Percentiles rank a stretch among this genome's conserved stretches.
Evolutionary conservation across 2,113 vertebrate genomes (phyloP).

Genomic region (Guaruba guarouba): DNA sequence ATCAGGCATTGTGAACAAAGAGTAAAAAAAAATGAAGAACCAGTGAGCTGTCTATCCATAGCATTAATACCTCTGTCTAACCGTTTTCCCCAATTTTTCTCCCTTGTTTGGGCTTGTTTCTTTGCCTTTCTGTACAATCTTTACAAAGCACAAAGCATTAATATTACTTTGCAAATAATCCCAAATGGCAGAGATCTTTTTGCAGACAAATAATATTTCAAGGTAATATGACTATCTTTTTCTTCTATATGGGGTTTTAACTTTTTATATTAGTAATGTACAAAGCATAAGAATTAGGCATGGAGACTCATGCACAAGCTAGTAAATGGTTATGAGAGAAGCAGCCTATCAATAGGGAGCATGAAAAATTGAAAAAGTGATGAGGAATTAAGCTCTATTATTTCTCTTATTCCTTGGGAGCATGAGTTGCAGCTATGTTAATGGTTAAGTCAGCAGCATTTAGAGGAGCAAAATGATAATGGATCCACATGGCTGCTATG

Average conservation of each 20-base stretch:
- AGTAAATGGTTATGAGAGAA: conserved; percentile 8
- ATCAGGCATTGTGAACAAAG: not conserved
- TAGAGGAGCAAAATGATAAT: conserved; percentile 53
- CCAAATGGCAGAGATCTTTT: not conserved
- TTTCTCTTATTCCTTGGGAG: conserved; percentile 43
- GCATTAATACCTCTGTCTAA: not conserved
- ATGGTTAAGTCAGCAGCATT: conserved; percentile 52
- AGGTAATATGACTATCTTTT: not conserved
- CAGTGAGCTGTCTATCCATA: not conserved
- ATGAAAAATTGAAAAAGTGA: conserved; percentile 33
- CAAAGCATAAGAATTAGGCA: not conserved
- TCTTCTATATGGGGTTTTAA: not conserved
- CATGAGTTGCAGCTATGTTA: conserved; percentile 32
- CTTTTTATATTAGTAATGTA: not conserved
- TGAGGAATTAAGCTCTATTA: conserved; percentile 45
- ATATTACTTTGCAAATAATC: not conserved
- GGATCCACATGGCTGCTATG: conserved; percentile 55
- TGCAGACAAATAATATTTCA: not conserved
- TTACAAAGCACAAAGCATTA: not conserved
- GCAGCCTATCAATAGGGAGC: not conserved
- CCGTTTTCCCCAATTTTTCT: not conserved
- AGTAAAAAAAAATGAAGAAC: not conserved
- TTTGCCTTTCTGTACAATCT: not conserved
- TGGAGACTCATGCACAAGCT: not conserved
- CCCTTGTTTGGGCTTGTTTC: not conserved